Evolutionary conservation across 2,888 invertebrate species (phyloP), one percentile per base, ranked within the genome.

Genomic region (Biston stratarius): DNA sequence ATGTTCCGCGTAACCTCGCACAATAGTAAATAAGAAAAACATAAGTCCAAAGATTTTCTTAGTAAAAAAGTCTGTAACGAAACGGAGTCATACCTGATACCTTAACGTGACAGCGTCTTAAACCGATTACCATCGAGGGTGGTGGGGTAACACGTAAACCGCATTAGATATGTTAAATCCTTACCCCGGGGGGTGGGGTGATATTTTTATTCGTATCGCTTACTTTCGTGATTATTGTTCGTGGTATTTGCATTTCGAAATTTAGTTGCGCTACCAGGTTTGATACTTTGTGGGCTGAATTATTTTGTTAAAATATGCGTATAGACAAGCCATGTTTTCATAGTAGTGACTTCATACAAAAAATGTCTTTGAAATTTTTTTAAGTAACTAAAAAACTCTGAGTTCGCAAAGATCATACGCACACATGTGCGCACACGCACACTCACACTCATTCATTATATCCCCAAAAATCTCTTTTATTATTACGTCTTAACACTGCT

Each of bases 161-260:
- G 92, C 93, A 93, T 93, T 93, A 93, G 91, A 83, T 92, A 92
- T 92, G 93, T 92, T 92, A 93, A 93, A 92, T 89, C 90, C 80
- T 82, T 80, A 83, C 82, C 87, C 88, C 77, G 74, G 82, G 86
- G 86, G 82, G 83, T 77, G 77, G 77, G 74, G 84, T 81, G 88
- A 84, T 88, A 90, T 91, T 92, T 92, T 92, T 91, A 92, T 92
- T 88, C 92, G 92, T 93, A 93, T 92, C 93, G 88, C 91, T 93
- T 92, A 92, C 92, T 90, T 91, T 90, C 83, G 84, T 85, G 92
- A 93, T 93, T 92, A 92, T 92, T 93, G 92, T 88, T 82, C 88
- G 86, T 81, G 85, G 83, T 88, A 92, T 93, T 93, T 92, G 92
- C 91, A 93, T 92, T 87, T 79, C 81, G 72, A 76, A 77, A 72